Conservation (phyloP, 2,797 vertebrate species). For the Emys orbicularis region DNA sequence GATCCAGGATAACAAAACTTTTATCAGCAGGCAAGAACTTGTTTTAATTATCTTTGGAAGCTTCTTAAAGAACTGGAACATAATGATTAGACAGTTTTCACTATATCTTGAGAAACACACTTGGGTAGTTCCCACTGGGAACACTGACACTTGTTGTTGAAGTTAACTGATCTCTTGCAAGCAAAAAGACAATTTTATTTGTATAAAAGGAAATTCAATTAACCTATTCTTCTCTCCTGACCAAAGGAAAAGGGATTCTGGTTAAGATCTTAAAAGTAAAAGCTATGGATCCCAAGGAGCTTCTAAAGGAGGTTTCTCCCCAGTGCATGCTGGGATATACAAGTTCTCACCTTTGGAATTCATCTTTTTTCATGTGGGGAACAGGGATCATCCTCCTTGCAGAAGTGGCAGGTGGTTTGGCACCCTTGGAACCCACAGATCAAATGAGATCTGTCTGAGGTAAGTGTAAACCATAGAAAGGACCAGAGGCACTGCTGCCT, state of each 20-base stretch:
- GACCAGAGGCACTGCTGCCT: background rate
- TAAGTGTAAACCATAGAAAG: background rate
- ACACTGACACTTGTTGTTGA: constrained; percentile 64
- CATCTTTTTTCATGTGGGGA: background rate
- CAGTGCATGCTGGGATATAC: background rate
- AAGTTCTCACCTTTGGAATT: background rate
- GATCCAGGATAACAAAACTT: constrained; percentile 18
- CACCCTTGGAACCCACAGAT: background rate
- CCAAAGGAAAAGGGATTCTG: constrained; percentile 27
- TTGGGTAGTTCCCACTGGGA: constrained; percentile 55
- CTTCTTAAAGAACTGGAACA: constrained; percentile 47
- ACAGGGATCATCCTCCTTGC: background rate
- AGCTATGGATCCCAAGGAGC: background rate
- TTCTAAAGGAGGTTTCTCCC: constrained; percentile 7
- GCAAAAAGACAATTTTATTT: constrained; percentile 43
- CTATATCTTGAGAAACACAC: constrained; percentile 54
- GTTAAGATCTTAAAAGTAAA: constrained; percentile 24
- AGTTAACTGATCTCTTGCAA: constrained; percentile 69
- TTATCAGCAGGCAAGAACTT: constrained; percentile 37
- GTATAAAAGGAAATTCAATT: constrained; percentile 37
- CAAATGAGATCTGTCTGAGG: background rate
- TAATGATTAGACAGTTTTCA: constrained; percentile 66
- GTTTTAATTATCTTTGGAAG: constrained; percentile 29
- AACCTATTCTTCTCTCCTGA: constrained; percentile 31
- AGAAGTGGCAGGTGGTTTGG: background rate